Percentiles rank a stretch among this genome's conserved stretches.
phyloP scores from a whole-genome alignment of 2,797 vertebrate species.

The Chaenodraco wilsoni region DNA sequence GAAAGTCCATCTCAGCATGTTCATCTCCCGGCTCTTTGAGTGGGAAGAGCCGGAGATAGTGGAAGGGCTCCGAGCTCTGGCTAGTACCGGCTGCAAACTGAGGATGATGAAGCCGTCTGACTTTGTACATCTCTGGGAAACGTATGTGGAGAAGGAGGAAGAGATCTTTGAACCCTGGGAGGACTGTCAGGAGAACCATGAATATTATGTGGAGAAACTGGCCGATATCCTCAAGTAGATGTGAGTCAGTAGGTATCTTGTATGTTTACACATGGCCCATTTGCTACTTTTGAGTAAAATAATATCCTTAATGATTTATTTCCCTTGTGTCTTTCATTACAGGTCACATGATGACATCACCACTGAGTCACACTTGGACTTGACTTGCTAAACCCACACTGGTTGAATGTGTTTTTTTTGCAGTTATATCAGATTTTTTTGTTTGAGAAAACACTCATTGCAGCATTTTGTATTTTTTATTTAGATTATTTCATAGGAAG shows the following conservation, averaged over 20 bases:
- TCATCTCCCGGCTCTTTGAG: conserved; percentile 92
- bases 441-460: conserved; percentile 39
- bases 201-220: conserved; percentile 92
- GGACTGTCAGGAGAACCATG: conserved; percentile 95
- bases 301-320: conserved; percentile 10
- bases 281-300: neutral
- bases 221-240: conserved; percentile 88
- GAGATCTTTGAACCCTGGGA: conserved; percentile 93
- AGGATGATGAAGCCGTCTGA: conserved; percentile 96
- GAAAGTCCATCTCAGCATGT: conserved; percentile 88
- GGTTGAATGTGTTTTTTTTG: conserved; percentile 29
- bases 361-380: conserved; percentile 31
- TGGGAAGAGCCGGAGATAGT: conserved; percentile 94
- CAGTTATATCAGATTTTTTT: conserved; percentile 27
- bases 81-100: conserved; percentile 89
- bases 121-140: conserved; percentile 94
- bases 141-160: conserved; percentile 91
- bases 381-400: conserved; percentile 16
- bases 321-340: conserved; percentile 19
- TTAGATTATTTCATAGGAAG: conserved; percentile 41
- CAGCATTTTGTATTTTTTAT: conserved; percentile 68
- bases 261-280: neutral
- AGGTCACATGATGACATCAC: conserved; percentile 39
- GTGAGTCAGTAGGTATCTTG: conserved; percentile 39
- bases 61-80: conserved; percentile 86